Conservation (phyloP, 2,113 vertebrate genomes). For the Butorides virescens region DNA sequence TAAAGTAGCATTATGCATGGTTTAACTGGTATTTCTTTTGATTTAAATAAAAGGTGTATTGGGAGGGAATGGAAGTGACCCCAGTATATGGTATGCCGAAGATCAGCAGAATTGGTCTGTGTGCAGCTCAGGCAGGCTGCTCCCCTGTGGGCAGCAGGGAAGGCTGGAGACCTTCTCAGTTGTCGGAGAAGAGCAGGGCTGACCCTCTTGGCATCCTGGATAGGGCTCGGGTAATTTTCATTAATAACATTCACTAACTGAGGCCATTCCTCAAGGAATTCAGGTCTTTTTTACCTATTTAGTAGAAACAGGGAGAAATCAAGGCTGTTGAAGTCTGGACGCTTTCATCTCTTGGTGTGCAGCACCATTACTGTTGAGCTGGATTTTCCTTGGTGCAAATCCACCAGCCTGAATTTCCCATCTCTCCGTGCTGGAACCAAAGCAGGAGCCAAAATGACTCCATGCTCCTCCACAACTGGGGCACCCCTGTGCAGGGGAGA, state of each 20-base stretch:
- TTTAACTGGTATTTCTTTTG: not conserved
- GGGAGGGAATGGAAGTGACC: not conserved
- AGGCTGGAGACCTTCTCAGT: not conserved
- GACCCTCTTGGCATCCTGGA: accelerated
- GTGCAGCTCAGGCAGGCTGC: not conserved
- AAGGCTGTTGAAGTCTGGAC: not conserved
- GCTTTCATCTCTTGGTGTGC: not conserved
- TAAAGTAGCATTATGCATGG: not conserved
- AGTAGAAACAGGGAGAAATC: not conserved
- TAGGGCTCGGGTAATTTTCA: not conserved
- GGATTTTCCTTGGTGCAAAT: not conserved
- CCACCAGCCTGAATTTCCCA: too few species aligned
- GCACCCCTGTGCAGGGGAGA: accelerated
- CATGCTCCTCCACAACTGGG: not conserved
- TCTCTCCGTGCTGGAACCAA: accelerated
- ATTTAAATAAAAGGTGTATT: not conserved
- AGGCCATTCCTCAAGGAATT: not conserved
- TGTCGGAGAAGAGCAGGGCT: accelerated
- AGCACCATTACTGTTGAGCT: not conserved
- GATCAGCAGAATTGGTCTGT: not conserved
- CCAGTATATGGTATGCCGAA: not conserved
- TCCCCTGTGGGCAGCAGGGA: not conserved
- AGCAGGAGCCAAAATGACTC: not conserved
- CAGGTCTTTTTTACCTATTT: not conserved
- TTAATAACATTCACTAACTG: not conserved